A percentile compares a stretch with the other conserved stretches of the same genome.
Conservation (phyloP, 2,888 invertebrate species). For the Nezara viridula region DNA sequence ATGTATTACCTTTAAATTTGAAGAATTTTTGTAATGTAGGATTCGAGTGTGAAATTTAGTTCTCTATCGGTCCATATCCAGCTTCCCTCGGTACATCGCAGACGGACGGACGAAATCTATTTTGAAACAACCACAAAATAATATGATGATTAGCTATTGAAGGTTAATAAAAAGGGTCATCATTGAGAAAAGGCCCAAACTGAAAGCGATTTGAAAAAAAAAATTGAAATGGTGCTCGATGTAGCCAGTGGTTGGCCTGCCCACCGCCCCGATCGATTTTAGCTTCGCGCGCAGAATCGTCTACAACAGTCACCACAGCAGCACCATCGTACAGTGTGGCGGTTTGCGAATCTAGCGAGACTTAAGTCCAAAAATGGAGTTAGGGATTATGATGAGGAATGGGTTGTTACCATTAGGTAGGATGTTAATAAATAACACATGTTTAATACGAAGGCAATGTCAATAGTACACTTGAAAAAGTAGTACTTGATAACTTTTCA, state of each 20-base stretch:
- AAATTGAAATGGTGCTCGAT: not conserved
- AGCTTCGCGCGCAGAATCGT: not conserved
- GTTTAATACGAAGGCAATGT: too few species aligned
- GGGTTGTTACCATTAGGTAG: too few species aligned
- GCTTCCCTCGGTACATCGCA: not conserved
- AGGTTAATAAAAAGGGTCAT: not conserved
- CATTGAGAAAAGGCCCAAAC: not conserved
- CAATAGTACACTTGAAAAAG: too few species aligned
- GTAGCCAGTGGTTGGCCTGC: not conserved
- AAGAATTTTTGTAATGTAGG: not conserved
- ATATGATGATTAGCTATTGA: not conserved
- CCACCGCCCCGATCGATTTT: not conserved
- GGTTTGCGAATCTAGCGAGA: too few species aligned
- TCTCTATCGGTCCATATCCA: slow-evolving; percentile 31
- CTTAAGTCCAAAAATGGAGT: too few species aligned
- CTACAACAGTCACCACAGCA: not conserved
- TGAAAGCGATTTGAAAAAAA: slow-evolving; percentile 6
- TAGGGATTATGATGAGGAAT: too few species aligned
- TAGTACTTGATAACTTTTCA: too few species aligned
- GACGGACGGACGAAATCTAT: not conserved
- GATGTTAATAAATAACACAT: too few species aligned
- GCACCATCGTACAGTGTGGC: not conserved
- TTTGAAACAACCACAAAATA: not conserved
- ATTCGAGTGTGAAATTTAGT: not conserved
- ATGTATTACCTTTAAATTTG: not conserved